These are phyloP conservation scores for Platichthys stellatus DNA, from an alignment of 2,113 vertebrate genomes.

Conservation along the genomic window DNA sequence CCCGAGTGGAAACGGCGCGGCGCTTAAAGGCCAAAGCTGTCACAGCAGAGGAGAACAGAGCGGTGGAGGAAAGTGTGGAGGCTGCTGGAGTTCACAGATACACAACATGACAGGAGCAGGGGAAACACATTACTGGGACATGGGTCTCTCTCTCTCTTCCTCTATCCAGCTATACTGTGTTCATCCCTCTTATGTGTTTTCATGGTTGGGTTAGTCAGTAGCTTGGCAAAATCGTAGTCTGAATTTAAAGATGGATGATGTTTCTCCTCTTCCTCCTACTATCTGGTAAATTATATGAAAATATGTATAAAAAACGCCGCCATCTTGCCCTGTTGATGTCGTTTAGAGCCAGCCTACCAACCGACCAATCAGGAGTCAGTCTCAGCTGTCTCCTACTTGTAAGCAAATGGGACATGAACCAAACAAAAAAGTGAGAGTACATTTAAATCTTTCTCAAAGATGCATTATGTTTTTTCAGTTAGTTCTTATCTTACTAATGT, in stretches of 20 bases:
- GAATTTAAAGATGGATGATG: neutral
- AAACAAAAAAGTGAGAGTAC: too few species aligned
- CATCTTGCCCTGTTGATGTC: neutral
- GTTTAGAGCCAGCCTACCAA: too few species aligned
- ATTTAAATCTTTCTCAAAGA: too few species aligned
- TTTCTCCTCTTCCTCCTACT: neutral
- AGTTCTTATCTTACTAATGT: too few species aligned
- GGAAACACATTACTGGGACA: neutral
- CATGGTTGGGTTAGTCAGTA: neutral
- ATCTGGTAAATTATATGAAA: too few species aligned
- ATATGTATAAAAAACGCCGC: too few species aligned
- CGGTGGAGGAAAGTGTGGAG: neutral
- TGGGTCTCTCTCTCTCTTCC: neutral
- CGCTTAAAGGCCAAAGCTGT: slow-evolving; percentile 77
- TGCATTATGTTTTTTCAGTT: too few species aligned
- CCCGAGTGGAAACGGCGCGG: slow-evolving; percentile 39
- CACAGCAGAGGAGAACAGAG: slow-evolving; percentile 10
- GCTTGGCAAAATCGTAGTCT: too few species aligned
- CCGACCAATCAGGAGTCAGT: too few species aligned
- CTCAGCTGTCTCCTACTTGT: too few species aligned
- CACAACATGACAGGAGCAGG: neutral
- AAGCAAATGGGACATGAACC: too few species aligned
- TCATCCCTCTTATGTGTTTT: too few species aligned
- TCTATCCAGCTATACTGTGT: neutral
- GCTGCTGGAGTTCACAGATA: neutral